A percentile compares a stretch with the other conserved stretches of the same genome.
These are phyloP conservation scores for Eidolon helvum DNA, from an alignment of 2,113 vertebrate species.

Conservation along the genomic window DNA sequence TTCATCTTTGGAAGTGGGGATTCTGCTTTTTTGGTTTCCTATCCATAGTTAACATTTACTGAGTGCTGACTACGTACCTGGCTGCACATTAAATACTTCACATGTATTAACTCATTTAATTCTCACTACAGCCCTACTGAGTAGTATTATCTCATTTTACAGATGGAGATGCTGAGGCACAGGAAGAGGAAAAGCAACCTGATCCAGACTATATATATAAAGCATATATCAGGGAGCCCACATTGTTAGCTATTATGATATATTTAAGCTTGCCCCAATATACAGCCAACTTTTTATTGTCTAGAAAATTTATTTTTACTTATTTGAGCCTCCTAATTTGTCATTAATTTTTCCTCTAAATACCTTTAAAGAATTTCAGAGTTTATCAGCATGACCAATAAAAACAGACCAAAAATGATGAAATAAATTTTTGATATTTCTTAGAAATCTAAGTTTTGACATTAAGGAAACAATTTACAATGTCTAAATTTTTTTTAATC, in stretches of 20 bases:
- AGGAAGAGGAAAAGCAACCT: not conserved
- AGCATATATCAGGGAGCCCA: not conserved
- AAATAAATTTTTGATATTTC: not conserved
- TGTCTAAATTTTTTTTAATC: not conserved
- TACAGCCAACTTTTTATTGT: not conserved
- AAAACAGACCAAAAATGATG: not conserved
- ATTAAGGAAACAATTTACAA: not conserved
- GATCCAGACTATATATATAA: not conserved
- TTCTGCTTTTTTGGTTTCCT: not conserved
- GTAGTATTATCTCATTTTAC: not conserved
- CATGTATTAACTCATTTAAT: not conserved
- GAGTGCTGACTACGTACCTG: too few relatives aligned
- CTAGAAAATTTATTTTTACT: not conserved
- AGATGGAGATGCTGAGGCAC: not conserved
- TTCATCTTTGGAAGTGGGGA: not conserved
- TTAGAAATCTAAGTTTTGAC: not conserved
- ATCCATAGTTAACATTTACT: not conserved
- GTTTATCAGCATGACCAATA: not conserved
- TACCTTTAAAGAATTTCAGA: not conserved
- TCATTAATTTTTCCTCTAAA: not conserved
- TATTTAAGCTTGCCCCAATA: not conserved
- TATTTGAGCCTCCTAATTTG: not conserved
- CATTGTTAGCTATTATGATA: rapidly evolving
- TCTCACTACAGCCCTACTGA: not conserved
- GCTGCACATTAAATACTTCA: not conserved